Conservation (phyloP, 2,888 invertebrate species). For the Didymodactylos carnosus region DNA sequence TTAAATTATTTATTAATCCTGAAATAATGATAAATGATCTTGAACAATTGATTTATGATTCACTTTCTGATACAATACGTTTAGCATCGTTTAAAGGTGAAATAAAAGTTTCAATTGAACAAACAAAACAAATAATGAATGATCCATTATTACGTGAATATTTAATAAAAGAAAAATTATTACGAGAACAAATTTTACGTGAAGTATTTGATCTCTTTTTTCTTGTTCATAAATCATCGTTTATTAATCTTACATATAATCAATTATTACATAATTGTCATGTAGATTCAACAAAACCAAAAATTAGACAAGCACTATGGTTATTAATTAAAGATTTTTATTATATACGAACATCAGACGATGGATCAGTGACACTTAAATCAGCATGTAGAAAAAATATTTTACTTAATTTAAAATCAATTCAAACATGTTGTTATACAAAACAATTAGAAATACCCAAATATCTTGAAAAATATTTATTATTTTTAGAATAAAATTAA, state of each 20-base stretch:
- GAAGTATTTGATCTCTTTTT: not conserved
- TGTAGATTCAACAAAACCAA: not conserved
- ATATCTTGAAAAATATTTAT: not conserved
- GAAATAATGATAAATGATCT: not conserved
- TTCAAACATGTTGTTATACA: not conserved
- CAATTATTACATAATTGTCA: not conserved
- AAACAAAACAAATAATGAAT: too few relatives aligned
- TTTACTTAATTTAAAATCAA: not conserved
- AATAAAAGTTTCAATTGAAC: too few relatives aligned
- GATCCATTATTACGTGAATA: too few relatives aligned
- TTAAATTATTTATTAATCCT: not conserved
- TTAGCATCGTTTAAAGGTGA: not conserved
- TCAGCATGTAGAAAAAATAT: not conserved
- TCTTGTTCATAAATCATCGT: not conserved
- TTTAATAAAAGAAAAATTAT: too few relatives aligned
- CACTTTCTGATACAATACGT: not conserved
- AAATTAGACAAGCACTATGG: not conserved
- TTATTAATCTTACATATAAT: not conserved
- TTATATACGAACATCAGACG: too few relatives aligned
- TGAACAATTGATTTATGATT: not conserved
- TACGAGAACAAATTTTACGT: not conserved
- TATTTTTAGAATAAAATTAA: not conserved
- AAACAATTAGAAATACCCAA: not conserved
- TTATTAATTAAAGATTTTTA: not conserved
- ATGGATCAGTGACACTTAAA: not conserved